Evolutionary conservation across 2,797 vertebrate species (phyloP).

Genomic region (Malacoraja senta): DNA sequence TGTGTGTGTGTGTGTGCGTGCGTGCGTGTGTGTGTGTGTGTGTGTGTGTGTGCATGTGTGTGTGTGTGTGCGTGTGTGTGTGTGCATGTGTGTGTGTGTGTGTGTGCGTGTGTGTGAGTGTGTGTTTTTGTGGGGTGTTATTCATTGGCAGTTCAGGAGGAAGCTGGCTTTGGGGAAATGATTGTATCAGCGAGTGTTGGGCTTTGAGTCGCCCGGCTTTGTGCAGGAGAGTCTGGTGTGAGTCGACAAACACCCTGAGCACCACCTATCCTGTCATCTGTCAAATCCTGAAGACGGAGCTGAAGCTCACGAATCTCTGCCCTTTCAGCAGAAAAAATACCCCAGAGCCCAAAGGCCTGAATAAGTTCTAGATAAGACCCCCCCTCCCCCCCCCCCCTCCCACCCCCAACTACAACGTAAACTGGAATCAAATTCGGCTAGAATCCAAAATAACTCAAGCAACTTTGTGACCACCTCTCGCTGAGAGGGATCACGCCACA

Average conservation of each 20-base stretch:
- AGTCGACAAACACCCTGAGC: slow-evolving; percentile 59
- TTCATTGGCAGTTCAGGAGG: slow-evolving; percentile 42
- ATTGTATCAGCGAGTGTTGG: slow-evolving; percentile 59
- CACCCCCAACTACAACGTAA: too few species aligned
- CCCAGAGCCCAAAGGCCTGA: background rate
- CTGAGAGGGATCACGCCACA: background rate
- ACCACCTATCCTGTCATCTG: slow-evolving; percentile 83
- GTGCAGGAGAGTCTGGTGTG: slow-evolving; percentile 66
- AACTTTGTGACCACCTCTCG: background rate
- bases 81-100: slow-evolving; percentile 38
- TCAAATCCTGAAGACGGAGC: slow-evolving; percentile 70
- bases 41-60: too few species aligned
- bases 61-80: background rate
- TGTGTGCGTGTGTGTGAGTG: slow-evolving; percentile 44
- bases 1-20: too few species aligned
- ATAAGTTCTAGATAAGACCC: background rate
- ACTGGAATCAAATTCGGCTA: background rate
- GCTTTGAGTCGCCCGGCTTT: slow-evolving; percentile 69
- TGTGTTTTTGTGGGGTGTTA: slow-evolving; percentile 34
- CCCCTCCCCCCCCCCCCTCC: too few species aligned
- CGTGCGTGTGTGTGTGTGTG: too few species aligned
- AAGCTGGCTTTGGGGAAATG: slow-evolving; percentile 52
- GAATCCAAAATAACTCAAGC: background rate
- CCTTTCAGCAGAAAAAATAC: slow-evolving; percentile 17
- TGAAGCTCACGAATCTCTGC: slow-evolving; percentile 49